Base-by-base conservation (phyloP, 2,888 invertebrate genomes). In the Vandiemenella viatica region DNA sequence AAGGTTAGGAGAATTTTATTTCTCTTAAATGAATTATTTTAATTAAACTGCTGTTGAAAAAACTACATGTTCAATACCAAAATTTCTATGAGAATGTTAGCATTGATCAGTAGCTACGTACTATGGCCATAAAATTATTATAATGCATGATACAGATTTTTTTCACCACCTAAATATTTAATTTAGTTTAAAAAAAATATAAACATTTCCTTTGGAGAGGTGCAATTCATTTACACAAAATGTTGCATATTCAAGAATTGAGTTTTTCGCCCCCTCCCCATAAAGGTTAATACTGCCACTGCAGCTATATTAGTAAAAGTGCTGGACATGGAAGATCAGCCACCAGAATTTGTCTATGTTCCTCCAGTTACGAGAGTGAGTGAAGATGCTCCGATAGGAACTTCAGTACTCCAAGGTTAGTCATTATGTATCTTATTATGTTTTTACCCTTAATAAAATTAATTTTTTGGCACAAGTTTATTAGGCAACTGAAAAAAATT, bases 321-420 rank as follows among this genome's bases (percentile, higher is more conserved):
- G 1, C 78, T 82, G 61, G 93, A 95, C 67, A 79, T 89, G 18
- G 91, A 91, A 65, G 93, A 93, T 65, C 85, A 88, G 64, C 88
- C 90, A 0, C 92, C 93, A 0, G 86, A 87, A 63, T 93, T 93
- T 67, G 77, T 91, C 19, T 77, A 83, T 48, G 86, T 85, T 10
- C 84, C 83, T 53, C 84, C 91, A 1, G 85, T 92, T n/a, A 85
- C 86, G 0, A 76, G 89, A 59, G 81, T 92, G 50, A 77, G 84
- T 48, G 92, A 93, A 67, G 87, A 91, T 70, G 82, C 82, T 1
- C 76, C 79, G 1, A 72, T 86, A 42, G 90, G 88, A 22, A 82
- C 87, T 0, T 77, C 81, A n/a, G 82, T 90, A 48, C 69, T 89
- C 53, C 83, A 87, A 79, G 84, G 85, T 84, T 64, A 54, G 46